Conservation (phyloP, 2,113 vertebrate genomes). For the Leptocoma aspasia region DNA sequence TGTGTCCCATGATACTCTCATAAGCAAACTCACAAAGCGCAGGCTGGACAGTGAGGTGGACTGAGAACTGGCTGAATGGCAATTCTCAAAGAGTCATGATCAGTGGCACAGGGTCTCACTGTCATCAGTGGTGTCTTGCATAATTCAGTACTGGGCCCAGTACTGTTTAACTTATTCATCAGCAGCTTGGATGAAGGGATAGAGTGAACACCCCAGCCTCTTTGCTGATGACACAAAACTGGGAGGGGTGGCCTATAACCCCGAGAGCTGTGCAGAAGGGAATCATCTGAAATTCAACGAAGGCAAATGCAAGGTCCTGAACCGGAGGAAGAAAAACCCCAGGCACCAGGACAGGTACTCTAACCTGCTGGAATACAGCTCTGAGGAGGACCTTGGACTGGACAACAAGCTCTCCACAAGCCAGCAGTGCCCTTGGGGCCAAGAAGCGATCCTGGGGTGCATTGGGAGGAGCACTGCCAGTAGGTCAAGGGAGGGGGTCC, state of each 20-base stretch:
- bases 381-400: not conserved
- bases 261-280: not conserved
- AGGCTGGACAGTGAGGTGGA: not conserved
- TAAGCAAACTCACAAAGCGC: not conserved
- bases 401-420: not conserved
- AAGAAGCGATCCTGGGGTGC: not conserved
- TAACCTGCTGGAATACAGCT: not conserved
- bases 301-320: not conserved
- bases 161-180: not conserved
- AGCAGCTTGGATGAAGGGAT: not conserved
- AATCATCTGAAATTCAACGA: not conserved
- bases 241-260: accelerated
- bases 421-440: not conserved
- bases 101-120: not conserved
- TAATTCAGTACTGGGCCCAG: not conserved
- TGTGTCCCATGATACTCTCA: not conserved
- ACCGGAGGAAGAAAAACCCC: not conserved
- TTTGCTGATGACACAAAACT: accelerated
- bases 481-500: not conserved
- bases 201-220: not conserved
- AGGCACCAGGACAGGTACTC: not conserved
- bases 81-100: not conserved
- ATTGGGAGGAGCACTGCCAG: not conserved
- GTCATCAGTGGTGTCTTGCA: not conserved
- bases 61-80: not conserved